Percentiles rank a stretch among this genome's conserved stretches.
phyloP scores from a whole-genome alignment of 2,113 vertebrate genomes.

The Rhabdornis inornatus region DNA sequence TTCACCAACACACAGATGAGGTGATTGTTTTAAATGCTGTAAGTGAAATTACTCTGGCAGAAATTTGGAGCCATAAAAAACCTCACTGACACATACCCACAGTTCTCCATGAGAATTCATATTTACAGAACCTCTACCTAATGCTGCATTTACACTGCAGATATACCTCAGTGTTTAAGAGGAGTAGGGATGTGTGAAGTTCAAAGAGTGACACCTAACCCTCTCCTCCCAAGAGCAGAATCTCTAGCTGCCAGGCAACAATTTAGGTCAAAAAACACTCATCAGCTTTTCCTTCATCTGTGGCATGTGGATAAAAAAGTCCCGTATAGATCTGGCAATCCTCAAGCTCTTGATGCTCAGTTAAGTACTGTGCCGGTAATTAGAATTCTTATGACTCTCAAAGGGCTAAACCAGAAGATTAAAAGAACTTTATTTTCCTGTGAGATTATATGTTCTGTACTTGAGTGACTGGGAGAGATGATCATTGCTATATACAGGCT shows the following conservation, averaged over 20 bases:
- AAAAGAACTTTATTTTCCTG: conserved; percentile 35
- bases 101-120: not conserved
- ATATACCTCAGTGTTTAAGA: not conserved
- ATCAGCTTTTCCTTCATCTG: not conserved
- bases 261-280: not conserved
- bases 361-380: not conserved
- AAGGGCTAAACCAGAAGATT: conserved; percentile 39
- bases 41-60: not conserved
- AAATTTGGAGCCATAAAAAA: not conserved
- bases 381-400: conserved; percentile 20
- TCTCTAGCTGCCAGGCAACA: not conserved
- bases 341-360: not conserved
- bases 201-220: not conserved
- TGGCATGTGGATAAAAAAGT: not conserved
- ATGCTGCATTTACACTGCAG: not conserved
- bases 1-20: not conserved
- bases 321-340: not conserved
- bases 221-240: not conserved
- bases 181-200: not conserved
- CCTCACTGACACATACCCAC: not conserved
- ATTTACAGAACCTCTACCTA: not conserved
- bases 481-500: not conserved
- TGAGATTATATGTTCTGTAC: conserved; percentile 10
- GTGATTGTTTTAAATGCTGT: not conserved
- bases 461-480: not conserved